Evolutionary conservation across 2,797 vertebrate species (phyloP).

Genomic region (Streptopelia turtur): DNA sequence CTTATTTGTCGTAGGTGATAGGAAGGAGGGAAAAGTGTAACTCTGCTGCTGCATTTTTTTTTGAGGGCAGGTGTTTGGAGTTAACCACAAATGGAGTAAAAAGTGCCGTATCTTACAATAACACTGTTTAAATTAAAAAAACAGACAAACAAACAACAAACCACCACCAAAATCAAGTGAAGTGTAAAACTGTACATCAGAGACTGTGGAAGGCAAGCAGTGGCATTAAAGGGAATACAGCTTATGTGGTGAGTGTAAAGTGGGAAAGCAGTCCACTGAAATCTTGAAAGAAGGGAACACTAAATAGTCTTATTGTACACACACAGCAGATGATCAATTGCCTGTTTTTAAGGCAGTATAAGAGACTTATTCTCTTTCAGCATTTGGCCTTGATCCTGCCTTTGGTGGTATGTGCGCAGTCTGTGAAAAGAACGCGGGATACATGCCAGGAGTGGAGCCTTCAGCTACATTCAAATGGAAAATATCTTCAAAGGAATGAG

Average conservation of each 20-base stretch:
- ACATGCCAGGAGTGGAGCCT: background rate
- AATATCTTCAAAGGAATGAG: background rate
- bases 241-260: background rate
- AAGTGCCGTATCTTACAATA: background rate
- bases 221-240: background rate
- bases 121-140: background rate
- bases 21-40: fast-evolving
- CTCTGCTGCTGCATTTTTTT: background rate
- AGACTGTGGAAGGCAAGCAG: background rate
- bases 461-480: background rate
- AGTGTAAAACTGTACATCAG: background rate
- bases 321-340: conserved; percentile 7
- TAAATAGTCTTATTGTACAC: conserved; percentile 43
- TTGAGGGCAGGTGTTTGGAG: background rate
- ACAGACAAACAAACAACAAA: too few species aligned
- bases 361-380: conserved; percentile 38
- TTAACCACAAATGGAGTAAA: background rate
- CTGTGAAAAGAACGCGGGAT: conserved; percentile 13
- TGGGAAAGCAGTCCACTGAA: conserved; percentile 1
- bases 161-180: background rate
- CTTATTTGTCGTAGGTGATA: background rate
- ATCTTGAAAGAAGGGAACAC: background rate
- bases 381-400: background rate
- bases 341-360: conserved; percentile 35
- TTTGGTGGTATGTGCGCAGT: background rate